Evolutionary conservation across 2,888 invertebrate genomes (phyloP).

Genomic region (Pyrrhosoma nymphula): DNA sequence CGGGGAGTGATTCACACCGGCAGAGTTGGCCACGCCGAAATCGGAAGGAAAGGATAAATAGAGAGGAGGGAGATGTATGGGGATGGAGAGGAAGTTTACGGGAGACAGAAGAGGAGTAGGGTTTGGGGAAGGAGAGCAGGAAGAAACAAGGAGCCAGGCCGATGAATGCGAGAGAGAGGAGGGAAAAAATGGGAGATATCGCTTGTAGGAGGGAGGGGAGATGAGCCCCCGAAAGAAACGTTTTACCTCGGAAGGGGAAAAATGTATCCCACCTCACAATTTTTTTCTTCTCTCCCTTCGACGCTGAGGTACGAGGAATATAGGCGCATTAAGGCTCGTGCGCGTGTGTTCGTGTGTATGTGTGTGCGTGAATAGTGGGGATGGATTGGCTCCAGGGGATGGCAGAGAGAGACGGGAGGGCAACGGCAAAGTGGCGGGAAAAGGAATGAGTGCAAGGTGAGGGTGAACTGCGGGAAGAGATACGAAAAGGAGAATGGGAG

Average conservation of each 20-base stretch:
- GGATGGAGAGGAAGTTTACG: not conserved
- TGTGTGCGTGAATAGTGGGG: not conserved
- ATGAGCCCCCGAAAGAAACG: slow-evolving; percentile 30
- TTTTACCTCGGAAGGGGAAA: not conserved
- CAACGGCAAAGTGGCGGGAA: not conserved
- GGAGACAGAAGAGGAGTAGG: not conserved
- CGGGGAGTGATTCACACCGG: not conserved
- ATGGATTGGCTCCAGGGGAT: not conserved
- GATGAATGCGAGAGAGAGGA: not conserved
- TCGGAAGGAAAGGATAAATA: slow-evolving; percentile 71
- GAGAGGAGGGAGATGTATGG: slow-evolving; percentile 68
- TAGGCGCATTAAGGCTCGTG: slow-evolving; percentile 28
- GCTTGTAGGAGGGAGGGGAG: not conserved
- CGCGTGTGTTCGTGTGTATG: too few species aligned
- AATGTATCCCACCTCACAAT: not conserved
- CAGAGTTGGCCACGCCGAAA: slow-evolving; percentile 38
- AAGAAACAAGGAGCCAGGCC: not conserved
- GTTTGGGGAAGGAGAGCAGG: not conserved
- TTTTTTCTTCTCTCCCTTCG: not conserved
- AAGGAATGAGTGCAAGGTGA: not conserved
- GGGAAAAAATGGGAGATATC: not conserved
- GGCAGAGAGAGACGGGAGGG: not conserved
- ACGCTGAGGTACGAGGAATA: not conserved
- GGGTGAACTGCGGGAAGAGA: not conserved
- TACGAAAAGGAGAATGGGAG: not conserved